Evolutionary conservation across 2,888 invertebrate genomes (phyloP), one percentile per base, ranked within the genome.

Genomic region (Spisula solida): DNA sequence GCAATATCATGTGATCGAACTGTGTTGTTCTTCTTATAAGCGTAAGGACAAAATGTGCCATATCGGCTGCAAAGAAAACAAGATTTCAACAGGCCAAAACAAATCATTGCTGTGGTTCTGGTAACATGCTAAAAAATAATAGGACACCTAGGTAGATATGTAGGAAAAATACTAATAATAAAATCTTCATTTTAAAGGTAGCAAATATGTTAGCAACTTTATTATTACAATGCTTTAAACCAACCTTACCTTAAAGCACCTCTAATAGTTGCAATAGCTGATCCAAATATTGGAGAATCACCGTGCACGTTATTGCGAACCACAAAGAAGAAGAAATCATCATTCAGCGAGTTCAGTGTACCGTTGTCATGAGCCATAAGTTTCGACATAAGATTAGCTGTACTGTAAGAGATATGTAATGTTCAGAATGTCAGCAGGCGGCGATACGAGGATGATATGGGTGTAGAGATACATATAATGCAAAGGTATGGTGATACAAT

Each of bases 281-380:
- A 95, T 1, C 96, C 96, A 81, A 95, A 95, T 81, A 96, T 93
- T 1, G 94, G 91, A 0, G 94, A 92, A 55, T 93, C 91, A 2
- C 94, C 93, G 85, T 95, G 95, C 0, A 96, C 94, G 88, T 95
- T 96, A 92, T 95, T 96, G 47, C 94, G 86, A 0, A 96, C 96
- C 25, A 95, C 51, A 29, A 94, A 88, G 85, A 94, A 95, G 80
- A 95, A 91, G 47, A 94, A 90, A 31, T 93, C 90, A 48, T 94
- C 94, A 12, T 89, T 82, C 0, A 93, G 81, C 0, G 87, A 48
- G 80, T 93, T 86, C 55, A 94, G 85, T 4, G 87, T 88, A 1
- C 91, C 92, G 78, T 88, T 86, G 55, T 93, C 90, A n/a, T 87
- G 48, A 20, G 89, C 88, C 18, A 95, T 79, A 1, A 94, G 88